Conservation (phyloP, 2,797 vertebrate genomes). For the Phataginus tricuspis region DNA sequence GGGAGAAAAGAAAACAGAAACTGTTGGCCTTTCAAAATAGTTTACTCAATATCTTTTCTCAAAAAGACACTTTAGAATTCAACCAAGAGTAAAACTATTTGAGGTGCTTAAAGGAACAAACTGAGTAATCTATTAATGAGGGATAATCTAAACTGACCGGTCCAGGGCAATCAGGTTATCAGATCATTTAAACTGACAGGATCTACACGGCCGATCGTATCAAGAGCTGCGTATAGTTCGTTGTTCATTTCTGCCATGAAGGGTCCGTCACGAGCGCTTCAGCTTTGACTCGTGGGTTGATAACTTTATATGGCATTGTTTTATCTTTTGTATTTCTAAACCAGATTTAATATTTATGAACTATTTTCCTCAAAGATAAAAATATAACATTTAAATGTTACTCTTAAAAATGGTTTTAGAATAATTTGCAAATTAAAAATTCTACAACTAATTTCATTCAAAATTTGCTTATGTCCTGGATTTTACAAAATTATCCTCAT, state of each 20-base stretch:
- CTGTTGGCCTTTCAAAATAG: slow-evolving; percentile 30
- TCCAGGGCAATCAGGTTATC: background rate
- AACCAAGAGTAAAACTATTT: slow-evolving; percentile 3
- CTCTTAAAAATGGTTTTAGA: background rate
- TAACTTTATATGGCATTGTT: background rate
- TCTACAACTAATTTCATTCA: background rate
- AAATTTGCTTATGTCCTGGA: background rate
- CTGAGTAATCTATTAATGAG: background rate
- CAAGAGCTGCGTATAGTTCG: background rate
- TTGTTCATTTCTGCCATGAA: background rate
- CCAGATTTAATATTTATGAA: background rate
- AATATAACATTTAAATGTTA: background rate
- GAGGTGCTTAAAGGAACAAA: slow-evolving; percentile 29
- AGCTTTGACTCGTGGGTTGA: background rate
- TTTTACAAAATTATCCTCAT: background rate
- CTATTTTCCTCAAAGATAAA: background rate
- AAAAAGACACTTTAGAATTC: slow-evolving; percentile 56
- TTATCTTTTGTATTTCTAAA: background rate
- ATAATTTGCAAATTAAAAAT: background rate
- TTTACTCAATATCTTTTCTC: slow-evolving; percentile 66
- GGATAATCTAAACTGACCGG: background rate
- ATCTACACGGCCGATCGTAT: background rate
- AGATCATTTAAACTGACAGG: too few relatives aligned
- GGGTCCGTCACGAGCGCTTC: background rate
- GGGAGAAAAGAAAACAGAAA: background rate